Evolutionary conservation across 2,113 vertebrate species (phyloP).

Genomic region (Mormyrus lacerda): DNA sequence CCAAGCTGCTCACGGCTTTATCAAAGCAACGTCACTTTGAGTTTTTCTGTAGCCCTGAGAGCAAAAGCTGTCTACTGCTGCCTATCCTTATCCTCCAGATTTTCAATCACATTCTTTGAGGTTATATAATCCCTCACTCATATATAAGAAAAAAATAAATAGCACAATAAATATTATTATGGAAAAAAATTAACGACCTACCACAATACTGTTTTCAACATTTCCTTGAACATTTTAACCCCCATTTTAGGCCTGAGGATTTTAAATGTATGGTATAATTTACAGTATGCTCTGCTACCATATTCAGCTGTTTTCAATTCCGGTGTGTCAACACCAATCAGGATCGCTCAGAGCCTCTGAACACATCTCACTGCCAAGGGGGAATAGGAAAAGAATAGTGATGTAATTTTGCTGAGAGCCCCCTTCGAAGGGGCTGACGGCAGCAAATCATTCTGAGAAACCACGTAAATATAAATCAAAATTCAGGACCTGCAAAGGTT

Average conservation of each 20-base stretch:
- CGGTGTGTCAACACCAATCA: neutral
- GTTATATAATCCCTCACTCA: neutral
- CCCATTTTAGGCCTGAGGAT: neutral
- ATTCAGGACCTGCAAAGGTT: neutral
- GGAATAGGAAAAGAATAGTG: neutral
- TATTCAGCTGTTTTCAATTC: neutral
- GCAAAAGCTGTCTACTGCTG: neutral
- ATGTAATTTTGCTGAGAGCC: neutral
- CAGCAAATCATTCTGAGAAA: no score
- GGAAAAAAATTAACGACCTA: neutral
- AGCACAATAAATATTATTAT: neutral
- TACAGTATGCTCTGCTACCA: neutral
- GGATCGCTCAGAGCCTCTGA: neutral
- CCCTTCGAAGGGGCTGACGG: neutral
- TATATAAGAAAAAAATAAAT: neutral
- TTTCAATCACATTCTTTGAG: neutral
- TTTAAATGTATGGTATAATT: neutral
- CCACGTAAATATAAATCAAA: neutral
- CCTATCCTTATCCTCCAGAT: neutral
- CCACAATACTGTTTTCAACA: neutral
- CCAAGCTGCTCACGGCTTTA: neutral
- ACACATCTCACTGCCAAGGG: neutral
- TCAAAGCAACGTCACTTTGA: neutral
- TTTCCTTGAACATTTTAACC: neutral
- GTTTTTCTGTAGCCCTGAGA: neutral